Evolutionary conservation across 2,797 vertebrate species (phyloP).

Genomic region (Aphelocoma californica): DNA sequence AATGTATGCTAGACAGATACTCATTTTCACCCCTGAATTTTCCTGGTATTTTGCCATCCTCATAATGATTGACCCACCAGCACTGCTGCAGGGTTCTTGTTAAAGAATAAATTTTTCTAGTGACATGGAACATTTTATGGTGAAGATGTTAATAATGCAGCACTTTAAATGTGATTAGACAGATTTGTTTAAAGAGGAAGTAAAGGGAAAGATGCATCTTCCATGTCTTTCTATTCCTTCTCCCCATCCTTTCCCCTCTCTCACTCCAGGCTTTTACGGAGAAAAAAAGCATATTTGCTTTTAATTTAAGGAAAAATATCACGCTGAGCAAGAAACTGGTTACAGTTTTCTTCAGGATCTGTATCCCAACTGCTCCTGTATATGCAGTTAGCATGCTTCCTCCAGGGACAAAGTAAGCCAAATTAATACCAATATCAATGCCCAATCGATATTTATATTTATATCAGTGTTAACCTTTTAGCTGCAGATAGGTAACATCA

Average conservation of each 20-base stretch:
- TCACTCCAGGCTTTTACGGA: background rate
- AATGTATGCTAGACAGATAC: conserved; percentile 14
- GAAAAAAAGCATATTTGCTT: background rate
- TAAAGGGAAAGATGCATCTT: background rate
- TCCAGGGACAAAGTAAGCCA: background rate
- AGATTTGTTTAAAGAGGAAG: background rate
- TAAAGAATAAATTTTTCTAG: conserved; percentile 17
- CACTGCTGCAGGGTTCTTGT: background rate
- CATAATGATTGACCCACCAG: background rate
- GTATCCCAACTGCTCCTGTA: background rate
- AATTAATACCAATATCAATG: background rate
- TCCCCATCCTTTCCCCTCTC: background rate
- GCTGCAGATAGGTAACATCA: background rate
- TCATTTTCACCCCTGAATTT: conserved; percentile 33
- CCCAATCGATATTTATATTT: background rate
- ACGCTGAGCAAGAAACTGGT: background rate
- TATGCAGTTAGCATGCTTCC: background rate
- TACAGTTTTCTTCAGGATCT: background rate
- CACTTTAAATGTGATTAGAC: background rate
- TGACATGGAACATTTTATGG: background rate
- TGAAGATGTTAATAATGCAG: background rate
- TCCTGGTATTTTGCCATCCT: conserved; percentile 24
- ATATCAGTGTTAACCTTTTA: background rate
- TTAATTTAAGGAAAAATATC: background rate
- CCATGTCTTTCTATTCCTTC: background rate